Evolutionary conservation across 2,888 invertebrate species (phyloP).

Genomic region (Lepidochitona cinerea): DNA sequence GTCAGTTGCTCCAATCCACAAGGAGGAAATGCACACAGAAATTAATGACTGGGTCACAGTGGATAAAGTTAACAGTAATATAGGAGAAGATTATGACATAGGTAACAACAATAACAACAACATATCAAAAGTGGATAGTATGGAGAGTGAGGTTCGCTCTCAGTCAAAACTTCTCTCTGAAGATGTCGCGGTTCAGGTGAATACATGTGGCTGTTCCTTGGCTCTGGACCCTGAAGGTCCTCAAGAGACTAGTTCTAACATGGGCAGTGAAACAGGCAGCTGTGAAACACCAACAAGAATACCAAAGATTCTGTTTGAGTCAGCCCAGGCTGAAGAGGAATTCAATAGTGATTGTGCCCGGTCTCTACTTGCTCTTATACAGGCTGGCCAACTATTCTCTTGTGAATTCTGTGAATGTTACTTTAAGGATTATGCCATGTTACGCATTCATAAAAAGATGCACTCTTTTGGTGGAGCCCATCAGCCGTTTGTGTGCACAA

Average conservation of each 20-base stretch:
- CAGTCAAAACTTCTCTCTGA: background rate
- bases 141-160: background rate
- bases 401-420: conserved; percentile 61
- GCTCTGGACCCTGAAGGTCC: background rate
- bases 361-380: conserved; percentile 48
- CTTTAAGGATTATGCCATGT: conserved; percentile 63
- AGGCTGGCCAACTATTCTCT: conserved; percentile 53
- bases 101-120: conserved; percentile 7
- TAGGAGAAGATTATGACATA: background rate
- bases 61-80: background rate
- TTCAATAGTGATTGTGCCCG: background rate
- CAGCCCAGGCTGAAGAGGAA: background rate
- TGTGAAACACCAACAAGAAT: background rate
- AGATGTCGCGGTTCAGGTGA: background rate
- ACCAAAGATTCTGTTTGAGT: background rate
- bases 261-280: background rate
- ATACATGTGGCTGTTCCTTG: background rate
- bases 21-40: background rate
- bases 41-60: background rate
- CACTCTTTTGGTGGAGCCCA: conserved; percentile 41
- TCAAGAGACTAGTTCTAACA: background rate
- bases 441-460: conserved; percentile 55
- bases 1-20: background rate
- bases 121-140: background rate
- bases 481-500: conserved; percentile 53